phyloP scores from a whole-genome alignment of 2,888 invertebrate genomes.

The Nezara viridula region DNA sequence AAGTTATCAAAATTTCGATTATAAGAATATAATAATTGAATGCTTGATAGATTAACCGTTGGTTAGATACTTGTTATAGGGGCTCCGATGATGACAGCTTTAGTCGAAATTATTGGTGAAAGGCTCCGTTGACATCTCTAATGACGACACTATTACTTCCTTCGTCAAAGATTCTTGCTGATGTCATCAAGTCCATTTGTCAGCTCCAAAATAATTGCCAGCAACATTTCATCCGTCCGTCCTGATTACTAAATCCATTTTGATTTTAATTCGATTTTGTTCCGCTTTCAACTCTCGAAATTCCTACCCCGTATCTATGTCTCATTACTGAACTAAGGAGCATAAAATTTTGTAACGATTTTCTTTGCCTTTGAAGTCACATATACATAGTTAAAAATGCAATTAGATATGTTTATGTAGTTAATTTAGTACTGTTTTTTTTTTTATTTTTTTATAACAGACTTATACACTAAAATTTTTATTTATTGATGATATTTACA shows the following conservation, averaged over 20 bases:
- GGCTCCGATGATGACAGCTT: neutral
- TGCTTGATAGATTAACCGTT: neutral
- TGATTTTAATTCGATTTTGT: slow-evolving; percentile 4
- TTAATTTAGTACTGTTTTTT: too few relatives aligned
- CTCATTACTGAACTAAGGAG: neutral
- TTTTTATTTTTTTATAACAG: too few relatives aligned
- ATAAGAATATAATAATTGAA: neutral
- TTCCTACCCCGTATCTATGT: neutral
- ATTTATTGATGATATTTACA: too few relatives aligned
- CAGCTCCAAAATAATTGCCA: slow-evolving; percentile 28
- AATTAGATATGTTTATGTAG: too few relatives aligned
- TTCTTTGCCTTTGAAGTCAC: too few relatives aligned
- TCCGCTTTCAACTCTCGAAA: neutral
- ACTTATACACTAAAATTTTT: too few relatives aligned
- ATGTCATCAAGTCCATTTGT: slow-evolving; percentile 5
- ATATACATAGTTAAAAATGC: too few relatives aligned
- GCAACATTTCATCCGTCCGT: slow-evolving; percentile 15
- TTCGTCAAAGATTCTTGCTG: slow-evolving; percentile 23
- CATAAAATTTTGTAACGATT: too few relatives aligned
- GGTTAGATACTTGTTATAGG: neutral
- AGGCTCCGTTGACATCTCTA: neutral
- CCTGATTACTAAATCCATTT: slow-evolving; percentile 13
- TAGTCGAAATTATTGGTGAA: slow-evolving; percentile 1
- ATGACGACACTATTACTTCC: slow-evolving; percentile 32
- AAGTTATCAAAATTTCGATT: neutral